A percentile compares a stretch with the other conserved stretches of the same genome.
phyloP scores from a whole-genome alignment of 2,888 invertebrate genomes.

The Choreutis nemorana region DNA sequence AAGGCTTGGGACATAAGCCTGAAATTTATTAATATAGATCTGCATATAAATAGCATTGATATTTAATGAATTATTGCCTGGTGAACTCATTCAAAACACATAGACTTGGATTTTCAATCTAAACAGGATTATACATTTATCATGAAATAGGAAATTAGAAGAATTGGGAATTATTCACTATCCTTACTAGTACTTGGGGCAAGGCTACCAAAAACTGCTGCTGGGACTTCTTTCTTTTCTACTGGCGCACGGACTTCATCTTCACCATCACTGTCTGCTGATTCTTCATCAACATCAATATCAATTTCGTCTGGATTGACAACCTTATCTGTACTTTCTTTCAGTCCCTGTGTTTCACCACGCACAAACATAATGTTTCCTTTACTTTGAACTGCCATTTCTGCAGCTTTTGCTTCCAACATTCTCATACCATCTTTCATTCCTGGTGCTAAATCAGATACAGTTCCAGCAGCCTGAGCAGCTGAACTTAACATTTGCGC shows the following conservation, averaged over 20 bases:
- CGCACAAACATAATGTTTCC: slow-evolving; percentile 85
- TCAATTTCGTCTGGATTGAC: slow-evolving; percentile 90
- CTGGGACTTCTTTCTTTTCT: slow-evolving; percentile 86
- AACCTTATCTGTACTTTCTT: slow-evolving; percentile 71
- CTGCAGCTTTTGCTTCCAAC: slow-evolving; percentile 84
- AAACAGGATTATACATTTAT: too few species aligned
- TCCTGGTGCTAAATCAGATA: slow-evolving; percentile 77
- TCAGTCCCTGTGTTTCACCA: slow-evolving; percentile 82
- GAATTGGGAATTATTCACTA: slow-evolving; percentile 11
- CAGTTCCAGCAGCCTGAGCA: slow-evolving; percentile 70
- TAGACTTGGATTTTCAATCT: too few species aligned
- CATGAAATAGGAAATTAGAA: too few species aligned
- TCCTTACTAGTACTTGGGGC: slow-evolving; percentile 31
- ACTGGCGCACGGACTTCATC: slow-evolving; percentile 72
- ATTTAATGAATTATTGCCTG: background rate
- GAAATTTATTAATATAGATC: too few species aligned
- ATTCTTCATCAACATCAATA: slow-evolving; percentile 82
- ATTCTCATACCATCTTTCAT: slow-evolving; percentile 88
- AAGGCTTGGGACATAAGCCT: too few species aligned
- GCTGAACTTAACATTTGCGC: slow-evolving; percentile 93
- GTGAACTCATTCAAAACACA: too few species aligned
- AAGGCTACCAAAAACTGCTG: slow-evolving; percentile 91
- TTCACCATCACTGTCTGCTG: slow-evolving; percentile 69
- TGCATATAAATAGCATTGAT: too few species aligned
- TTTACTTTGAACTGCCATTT: slow-evolving; percentile 67